phyloP scores from a whole-genome alignment of 2,888 invertebrate genomes.

The Pterostichus madidus region DNA sequence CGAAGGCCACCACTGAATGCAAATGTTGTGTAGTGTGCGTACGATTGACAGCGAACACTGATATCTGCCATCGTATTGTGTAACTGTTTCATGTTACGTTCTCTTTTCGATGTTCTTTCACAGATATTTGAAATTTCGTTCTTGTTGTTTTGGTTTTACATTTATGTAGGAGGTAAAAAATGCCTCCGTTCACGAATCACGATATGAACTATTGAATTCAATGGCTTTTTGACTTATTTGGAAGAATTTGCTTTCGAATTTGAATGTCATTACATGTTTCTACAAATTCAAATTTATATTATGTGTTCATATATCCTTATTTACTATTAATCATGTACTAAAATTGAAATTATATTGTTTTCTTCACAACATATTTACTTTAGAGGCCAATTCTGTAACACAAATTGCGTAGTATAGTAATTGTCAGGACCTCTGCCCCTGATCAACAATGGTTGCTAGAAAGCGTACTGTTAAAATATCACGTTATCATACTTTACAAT shows the following conservation, averaged over 20 bases:
- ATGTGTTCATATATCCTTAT: not conserved
- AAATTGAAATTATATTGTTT: too few species aligned
- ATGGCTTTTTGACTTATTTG: slow-evolving; percentile 19
- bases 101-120: slow-evolving; percentile 33
- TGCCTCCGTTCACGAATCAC: slow-evolving; percentile 5
- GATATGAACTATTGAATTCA: slow-evolving; percentile 36
- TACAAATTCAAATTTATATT: not conserved
- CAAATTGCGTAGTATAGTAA: too few species aligned
- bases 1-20: slow-evolving; percentile 70
- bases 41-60: slow-evolving; percentile 6
- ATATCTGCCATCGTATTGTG: slow-evolving; percentile 16
- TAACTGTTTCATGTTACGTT: slow-evolving; percentile 43
- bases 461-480: too few species aligned
- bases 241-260: slow-evolving; percentile 37
- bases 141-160: slow-evolving; percentile 31
- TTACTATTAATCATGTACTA: too few species aligned
- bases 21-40: slow-evolving; percentile 58
- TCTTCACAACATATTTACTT: too few species aligned
- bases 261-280: slow-evolving; percentile 13
- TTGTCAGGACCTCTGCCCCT: too few species aligned
- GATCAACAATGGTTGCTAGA: too few species aligned
- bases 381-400: too few species aligned
- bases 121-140: slow-evolving; percentile 42
- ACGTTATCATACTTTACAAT: too few species aligned
- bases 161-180: slow-evolving; percentile 40